Conservation (phyloP, 64 coral and sea anemone species). For the Acropora tenuis region DNA sequence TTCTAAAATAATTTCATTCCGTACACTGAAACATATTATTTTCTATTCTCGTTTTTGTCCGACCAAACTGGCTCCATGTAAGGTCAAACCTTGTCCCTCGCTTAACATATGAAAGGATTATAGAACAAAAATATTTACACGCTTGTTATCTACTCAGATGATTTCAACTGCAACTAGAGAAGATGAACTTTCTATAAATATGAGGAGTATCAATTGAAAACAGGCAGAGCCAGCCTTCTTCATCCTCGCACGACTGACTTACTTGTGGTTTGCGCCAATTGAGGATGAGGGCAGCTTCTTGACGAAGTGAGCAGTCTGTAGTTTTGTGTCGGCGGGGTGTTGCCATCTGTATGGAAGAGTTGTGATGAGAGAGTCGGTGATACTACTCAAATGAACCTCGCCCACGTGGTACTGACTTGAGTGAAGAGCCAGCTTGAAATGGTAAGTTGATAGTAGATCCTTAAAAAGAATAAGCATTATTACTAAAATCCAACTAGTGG, state of each 20-base stretch:
- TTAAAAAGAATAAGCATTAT: not conserved
- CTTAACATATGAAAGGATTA: too few relatives aligned
- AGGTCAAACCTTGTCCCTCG: too few relatives aligned
- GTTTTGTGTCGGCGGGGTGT: slow-evolving; percentile 59
- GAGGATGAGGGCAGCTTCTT: slow-evolving; percentile 13
- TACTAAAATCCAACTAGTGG: too few relatives aligned
- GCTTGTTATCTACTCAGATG: too few relatives aligned
- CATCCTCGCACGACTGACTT: not conserved
- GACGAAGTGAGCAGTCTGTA: slow-evolving; percentile 62
- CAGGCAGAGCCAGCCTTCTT: too few relatives aligned
- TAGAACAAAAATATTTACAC: too few relatives aligned
- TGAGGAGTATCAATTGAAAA: not conserved
- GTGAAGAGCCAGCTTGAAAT: slow-evolving; percentile 92
- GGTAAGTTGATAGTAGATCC: slow-evolving; percentile 68
- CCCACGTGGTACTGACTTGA: slow-evolving; percentile 78
- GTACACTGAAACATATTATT: too few relatives aligned
- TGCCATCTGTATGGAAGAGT: slow-evolving; percentile 72
- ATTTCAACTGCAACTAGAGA: not conserved
- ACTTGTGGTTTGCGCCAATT: not conserved
- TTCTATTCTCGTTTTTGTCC: too few relatives aligned
- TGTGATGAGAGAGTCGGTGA: slow-evolving; percentile 61
- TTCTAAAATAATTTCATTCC: too few relatives aligned
- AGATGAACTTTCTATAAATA: too few relatives aligned
- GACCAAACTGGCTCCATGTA: too few relatives aligned
- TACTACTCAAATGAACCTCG: slow-evolving; percentile 83